Evolutionary conservation across 2,888 invertebrate genomes (phyloP).

Genomic region (Acronicta leporina): DNA sequence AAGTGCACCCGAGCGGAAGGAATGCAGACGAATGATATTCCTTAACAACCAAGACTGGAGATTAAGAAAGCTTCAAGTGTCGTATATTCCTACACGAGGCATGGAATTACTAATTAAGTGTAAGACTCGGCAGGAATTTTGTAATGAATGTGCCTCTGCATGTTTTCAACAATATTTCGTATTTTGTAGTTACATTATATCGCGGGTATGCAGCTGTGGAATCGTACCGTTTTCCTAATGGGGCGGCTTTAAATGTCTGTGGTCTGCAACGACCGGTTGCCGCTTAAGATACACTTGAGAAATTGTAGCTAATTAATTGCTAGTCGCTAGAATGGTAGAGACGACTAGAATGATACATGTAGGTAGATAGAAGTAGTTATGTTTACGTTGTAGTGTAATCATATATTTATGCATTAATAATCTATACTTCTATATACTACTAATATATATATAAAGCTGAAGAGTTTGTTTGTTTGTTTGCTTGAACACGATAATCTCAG

Average conservation of each 20-base stretch:
- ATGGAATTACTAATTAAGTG: conserved; percentile 61
- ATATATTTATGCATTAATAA: no score
- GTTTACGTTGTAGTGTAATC: neutral
- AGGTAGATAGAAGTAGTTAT: neutral
- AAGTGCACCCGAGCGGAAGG: conserved; percentile 60
- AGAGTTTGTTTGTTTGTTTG: no score
- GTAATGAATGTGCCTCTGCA: conserved; percentile 46
- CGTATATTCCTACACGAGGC: conserved; percentile 56
- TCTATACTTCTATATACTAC: no score
- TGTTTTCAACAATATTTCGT: conserved; percentile 39
- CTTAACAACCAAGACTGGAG: conserved; percentile 50
- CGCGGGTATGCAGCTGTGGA: conserved; percentile 1
- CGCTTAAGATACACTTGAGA: conserved; percentile 29
- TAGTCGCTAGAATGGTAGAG: conserved; percentile 4
- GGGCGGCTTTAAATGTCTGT: conserved; percentile 16
- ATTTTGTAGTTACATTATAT: conserved; percentile 16
- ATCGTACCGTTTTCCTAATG: conserved; percentile 14
- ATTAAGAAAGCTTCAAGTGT: conserved; percentile 60
- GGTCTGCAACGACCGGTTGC: conserved; percentile 17
- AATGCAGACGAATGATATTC: conserved; percentile 68
- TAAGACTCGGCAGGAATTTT: conserved; percentile 45
- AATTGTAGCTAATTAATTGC: conserved; percentile 35
- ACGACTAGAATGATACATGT: no score
- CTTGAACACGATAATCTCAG: no score
- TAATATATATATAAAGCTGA: no score